phyloP scores from a whole-genome alignment of 2,113 vertebrate species.

The Argyrosomus japonicus region DNA sequence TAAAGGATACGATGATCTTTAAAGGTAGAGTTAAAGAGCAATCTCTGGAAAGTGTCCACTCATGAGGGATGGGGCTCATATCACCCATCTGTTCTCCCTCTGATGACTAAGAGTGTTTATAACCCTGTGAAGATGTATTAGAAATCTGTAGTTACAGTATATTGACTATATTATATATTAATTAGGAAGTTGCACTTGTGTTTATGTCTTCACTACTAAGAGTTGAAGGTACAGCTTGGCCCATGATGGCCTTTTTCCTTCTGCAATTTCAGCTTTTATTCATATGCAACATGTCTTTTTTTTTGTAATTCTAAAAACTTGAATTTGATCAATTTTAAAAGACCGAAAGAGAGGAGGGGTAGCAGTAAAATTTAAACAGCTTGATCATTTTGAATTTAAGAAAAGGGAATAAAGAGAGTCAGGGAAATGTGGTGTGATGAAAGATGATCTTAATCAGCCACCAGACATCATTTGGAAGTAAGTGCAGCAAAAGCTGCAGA shows the following conservation, averaged over 20 bases:
- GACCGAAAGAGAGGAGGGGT: neutral
- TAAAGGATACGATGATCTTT: conserved; percentile 21
- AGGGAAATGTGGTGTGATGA: neutral
- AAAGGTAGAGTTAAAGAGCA: conserved; percentile 26
- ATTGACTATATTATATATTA: neutral
- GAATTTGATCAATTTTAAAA: neutral
- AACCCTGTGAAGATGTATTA: conserved; percentile 10
- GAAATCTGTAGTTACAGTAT: neutral
- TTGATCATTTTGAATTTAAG: neutral
- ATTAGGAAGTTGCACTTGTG: neutral
- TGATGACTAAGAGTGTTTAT: neutral
- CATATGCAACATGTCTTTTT: neutral
- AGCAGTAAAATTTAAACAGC: neutral
- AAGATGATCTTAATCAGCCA: neutral
- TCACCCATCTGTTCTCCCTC: conserved; percentile 32
- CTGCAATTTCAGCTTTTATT: neutral
- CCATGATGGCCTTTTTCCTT: neutral
- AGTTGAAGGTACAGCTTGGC: neutral
- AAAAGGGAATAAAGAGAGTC: neutral
- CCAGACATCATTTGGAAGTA: neutral
- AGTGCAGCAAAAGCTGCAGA: neutral
- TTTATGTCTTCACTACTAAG: neutral
- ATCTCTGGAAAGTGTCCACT: conserved; percentile 36
- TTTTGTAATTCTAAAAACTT: too few species aligned
- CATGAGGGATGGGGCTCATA: conserved; percentile 10